A percentile compares a stretch with the other conserved stretches of the same genome.
These are phyloP conservation scores for Melozone crissalis DNA, from an alignment of 2,113 vertebrate genomes.

Conservation along the genomic window DNA sequence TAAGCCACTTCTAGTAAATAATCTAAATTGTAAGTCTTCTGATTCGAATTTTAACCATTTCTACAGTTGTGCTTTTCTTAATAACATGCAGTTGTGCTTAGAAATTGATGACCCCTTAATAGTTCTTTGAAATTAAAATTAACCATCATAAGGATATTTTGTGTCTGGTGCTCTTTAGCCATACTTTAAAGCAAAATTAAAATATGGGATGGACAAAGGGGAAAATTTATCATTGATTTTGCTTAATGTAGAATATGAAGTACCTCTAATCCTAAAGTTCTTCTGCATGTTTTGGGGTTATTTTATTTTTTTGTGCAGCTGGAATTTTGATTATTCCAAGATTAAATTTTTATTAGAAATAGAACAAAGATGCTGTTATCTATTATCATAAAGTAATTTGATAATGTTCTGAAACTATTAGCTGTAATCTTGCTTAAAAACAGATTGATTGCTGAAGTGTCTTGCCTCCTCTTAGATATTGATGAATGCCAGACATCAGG, in stretches of 20 bases:
- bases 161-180: not conserved
- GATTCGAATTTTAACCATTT: not conserved
- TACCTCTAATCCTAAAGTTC: not conserved
- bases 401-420: not conserved
- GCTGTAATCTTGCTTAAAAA: not conserved
- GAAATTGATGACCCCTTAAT: not conserved
- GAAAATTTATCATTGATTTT: not conserved
- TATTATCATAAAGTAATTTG: not conserved
- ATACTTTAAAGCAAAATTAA: not conserved
- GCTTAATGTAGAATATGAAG: not conserved
- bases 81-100: not conserved
- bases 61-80: not conserved
- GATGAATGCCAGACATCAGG: conserved; percentile 80
- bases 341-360: not conserved
- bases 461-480: conserved; percentile 65
- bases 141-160: not conserved
- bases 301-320: not conserved
- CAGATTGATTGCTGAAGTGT: not conserved
- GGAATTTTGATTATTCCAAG: not conserved
- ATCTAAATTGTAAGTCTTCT: not conserved
- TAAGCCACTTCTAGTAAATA: not conserved
- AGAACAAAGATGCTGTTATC: not conserved
- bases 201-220: not conserved
- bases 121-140: not conserved
- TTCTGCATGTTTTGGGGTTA: not conserved